Percentiles rank a stretch among this genome's conserved stretches.
Evolutionary conservation across 2,888 invertebrate genomes (phyloP).

Genomic region (Pyrrhia umbra): DNA sequence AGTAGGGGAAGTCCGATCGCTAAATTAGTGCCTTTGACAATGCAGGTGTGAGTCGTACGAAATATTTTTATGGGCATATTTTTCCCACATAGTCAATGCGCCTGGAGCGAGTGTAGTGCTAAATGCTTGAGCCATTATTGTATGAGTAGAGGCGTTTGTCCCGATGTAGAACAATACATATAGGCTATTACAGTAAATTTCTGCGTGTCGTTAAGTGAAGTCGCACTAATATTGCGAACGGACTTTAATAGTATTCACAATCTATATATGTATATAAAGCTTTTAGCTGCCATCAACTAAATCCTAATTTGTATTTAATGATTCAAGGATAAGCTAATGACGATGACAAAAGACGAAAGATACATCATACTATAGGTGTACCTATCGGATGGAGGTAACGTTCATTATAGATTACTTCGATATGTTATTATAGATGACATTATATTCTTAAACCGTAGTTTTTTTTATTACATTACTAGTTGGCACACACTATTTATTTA

Average conservation of each 20-base stretch:
- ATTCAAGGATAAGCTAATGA: conserved; percentile 29
- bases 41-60: not conserved
- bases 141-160: no score
- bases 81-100: not conserved
- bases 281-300: conserved; percentile 9
- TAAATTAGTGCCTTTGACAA: not conserved
- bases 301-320: conserved; percentile 18
- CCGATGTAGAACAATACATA: no score
- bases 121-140: no score
- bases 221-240: not conserved
- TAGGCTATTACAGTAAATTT: no score
- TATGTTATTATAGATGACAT: conserved; percentile 9
- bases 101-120: not conserved
- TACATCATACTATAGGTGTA: conserved; percentile 19
- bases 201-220: no score
- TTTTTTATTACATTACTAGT: conserved; percentile 7
- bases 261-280: not conserved
- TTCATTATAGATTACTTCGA: conserved; percentile 18
- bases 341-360: conserved; percentile 44
- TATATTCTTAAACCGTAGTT: conserved; percentile 7
- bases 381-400: conserved; percentile 34
- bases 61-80: not conserved
- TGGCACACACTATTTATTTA: not conserved
- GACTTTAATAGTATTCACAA: not conserved
- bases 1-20: not conserved